Evolutionary conservation across 2,797 vertebrate species (phyloP).

Genomic region (Parauchenoglanis ngamensis): DNA sequence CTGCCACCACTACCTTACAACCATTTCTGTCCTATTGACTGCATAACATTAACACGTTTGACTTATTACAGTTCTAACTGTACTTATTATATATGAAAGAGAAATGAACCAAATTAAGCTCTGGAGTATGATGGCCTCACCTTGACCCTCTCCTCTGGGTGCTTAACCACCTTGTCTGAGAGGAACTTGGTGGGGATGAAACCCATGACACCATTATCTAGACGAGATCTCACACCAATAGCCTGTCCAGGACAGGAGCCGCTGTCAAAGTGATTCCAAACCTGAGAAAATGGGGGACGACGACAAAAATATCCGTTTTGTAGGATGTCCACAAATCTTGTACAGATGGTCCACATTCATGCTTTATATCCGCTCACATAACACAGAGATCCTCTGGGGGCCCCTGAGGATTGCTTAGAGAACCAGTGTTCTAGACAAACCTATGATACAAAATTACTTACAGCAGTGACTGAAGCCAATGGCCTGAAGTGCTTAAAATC

Average conservation of each 20-base stretch:
- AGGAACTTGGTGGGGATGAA: constrained; percentile 99
- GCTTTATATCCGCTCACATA: neutral
- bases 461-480: neutral
- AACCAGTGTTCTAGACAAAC: neutral
- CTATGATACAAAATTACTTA: neutral
- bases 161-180: constrained; percentile 96
- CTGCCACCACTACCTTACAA: neutral
- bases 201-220: constrained; percentile 96
- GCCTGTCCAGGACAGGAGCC: constrained; percentile 98
- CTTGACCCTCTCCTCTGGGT: constrained; percentile 97
- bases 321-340: neutral
- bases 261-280: constrained; percentile 99
- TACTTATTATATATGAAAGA: neutral
- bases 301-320: neutral
- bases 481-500: neutral
- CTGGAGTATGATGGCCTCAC: constrained; percentile 66
- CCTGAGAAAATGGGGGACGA: constrained; percentile 68
- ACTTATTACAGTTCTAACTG: neutral
- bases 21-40: too few species aligned
- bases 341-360: neutral
- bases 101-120: neutral
- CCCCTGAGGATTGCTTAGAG: neutral
- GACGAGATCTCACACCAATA: constrained; percentile 91
- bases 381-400: neutral
- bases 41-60: neutral